A percentile compares a stretch with the other conserved stretches of the same genome.
Evolutionary conservation across 2,888 invertebrate genomes (phyloP).

Genomic region (Drosophila pseudotalamancana): DNA sequence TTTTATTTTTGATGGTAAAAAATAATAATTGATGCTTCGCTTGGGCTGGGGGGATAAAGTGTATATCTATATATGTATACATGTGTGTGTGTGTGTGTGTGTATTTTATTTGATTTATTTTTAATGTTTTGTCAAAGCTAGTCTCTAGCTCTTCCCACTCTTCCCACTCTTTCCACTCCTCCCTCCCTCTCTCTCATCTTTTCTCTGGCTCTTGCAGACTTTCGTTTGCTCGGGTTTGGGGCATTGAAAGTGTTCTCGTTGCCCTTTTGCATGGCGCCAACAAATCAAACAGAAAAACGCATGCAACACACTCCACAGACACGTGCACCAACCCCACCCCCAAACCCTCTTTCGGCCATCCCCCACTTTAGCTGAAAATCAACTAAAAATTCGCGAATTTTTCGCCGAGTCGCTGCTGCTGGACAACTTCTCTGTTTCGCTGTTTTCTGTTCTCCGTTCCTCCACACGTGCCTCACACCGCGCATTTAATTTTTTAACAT

Average conservation of each 20-base stretch:
- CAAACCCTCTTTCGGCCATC: neutral
- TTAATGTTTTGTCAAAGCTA: slow-evolving; percentile 68
- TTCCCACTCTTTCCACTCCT: slow-evolving; percentile 3
- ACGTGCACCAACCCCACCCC: slow-evolving; percentile 33
- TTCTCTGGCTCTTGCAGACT: neutral
- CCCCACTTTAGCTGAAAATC: slow-evolving; percentile 60
- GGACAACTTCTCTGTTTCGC: slow-evolving; percentile 43
- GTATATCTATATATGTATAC: neutral
- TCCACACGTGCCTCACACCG: slow-evolving; percentile 27
- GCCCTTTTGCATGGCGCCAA: slow-evolving; percentile 77
- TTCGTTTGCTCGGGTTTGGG: slow-evolving; percentile 31
- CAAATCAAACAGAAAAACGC: slow-evolving; percentile 78
- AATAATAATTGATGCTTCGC: slow-evolving; percentile 69
- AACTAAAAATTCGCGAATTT: slow-evolving; percentile 79
- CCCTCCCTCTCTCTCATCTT: slow-evolving; percentile 2
- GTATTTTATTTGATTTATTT: slow-evolving; percentile 75
- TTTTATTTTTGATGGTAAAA: slow-evolving; percentile 1
- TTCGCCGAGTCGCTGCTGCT: slow-evolving; percentile 43
- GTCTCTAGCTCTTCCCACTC: neutral
- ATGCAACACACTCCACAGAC: slow-evolving; percentile 29
- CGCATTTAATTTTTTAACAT: slow-evolving; percentile 77
- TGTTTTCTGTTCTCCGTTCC: too few species aligned
- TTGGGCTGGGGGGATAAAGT: slow-evolving; percentile 1
- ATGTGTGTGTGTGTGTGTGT: slow-evolving; percentile 30
- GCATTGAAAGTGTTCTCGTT: slow-evolving; percentile 44